A percentile compares a stretch with the other conserved stretches of the same genome.
Conservation (phyloP, 2,797 vertebrate species). For the Argyrosomus regius region DNA sequence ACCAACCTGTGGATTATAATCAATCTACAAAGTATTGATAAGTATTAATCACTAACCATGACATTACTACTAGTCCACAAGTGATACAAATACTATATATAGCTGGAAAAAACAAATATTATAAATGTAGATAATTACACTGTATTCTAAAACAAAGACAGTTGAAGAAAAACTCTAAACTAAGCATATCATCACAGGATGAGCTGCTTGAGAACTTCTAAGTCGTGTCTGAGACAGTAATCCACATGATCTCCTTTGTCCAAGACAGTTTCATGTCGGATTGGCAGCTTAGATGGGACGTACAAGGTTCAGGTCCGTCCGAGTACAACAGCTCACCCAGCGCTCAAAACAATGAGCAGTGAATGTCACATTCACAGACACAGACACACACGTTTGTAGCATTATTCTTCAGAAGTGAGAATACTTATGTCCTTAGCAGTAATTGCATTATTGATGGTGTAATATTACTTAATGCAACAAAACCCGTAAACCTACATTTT, state of each 20-base stretch:
- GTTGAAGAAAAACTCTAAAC: background rate
- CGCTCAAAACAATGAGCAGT: conserved; percentile 12
- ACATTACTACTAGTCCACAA: too few species aligned
- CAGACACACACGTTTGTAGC: conserved; percentile 14
- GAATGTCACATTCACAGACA: background rate
- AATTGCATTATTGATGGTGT: conserved; percentile 31
- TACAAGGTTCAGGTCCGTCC: conserved; percentile 22
- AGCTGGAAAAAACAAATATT: background rate
- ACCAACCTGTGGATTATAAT: background rate
- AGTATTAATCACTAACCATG: background rate
- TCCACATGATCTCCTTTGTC: conserved; percentile 29
- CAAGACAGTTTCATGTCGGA: background rate
- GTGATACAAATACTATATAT: background rate
- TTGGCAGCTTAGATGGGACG: background rate
- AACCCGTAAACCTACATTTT: conserved; percentile 3
- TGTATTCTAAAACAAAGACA: background rate
- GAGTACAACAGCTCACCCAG: background rate
- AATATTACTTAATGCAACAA: conserved; percentile 40
- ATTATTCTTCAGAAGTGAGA: conserved; percentile 27
- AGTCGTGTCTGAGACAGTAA: conserved; percentile 35
- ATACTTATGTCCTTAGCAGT: conserved; percentile 13
- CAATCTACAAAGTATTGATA: background rate
- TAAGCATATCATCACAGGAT: conserved; percentile 4
- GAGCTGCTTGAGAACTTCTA: conserved; percentile 25
- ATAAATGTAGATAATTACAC: background rate